phyloP scores from a whole-genome alignment of 2,888 invertebrate genomes.

The Dioctria rufipes region DNA sequence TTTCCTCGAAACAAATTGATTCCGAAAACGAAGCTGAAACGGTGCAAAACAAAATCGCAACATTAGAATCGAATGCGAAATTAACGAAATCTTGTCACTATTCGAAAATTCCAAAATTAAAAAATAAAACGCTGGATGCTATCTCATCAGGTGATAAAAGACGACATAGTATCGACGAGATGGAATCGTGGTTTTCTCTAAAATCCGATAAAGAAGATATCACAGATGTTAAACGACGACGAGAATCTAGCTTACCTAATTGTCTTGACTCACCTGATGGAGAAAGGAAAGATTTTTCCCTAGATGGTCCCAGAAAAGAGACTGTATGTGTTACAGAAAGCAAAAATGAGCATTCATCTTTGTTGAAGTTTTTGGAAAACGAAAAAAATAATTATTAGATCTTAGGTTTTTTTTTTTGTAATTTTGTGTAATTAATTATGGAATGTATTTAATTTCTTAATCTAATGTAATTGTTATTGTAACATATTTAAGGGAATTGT shows the following conservation, averaged over 20 bases:
- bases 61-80: constrained; percentile 13
- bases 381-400: constrained; percentile 23
- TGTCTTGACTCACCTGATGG: constrained; percentile 37
- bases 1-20: not conserved
- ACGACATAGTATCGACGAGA: constrained; percentile 60
- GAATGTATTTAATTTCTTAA: not conserved
- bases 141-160: constrained; percentile 48
- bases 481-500: constrained; percentile 28
- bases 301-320: not conserved
- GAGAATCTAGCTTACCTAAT: constrained; percentile 56
- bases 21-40: not conserved
- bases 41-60: constrained; percentile 18
- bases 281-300: not conserved
- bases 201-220: constrained; percentile 36
- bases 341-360: constrained; percentile 26
- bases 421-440: not conserved
- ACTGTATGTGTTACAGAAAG: not conserved
- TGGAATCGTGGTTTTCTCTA: constrained; percentile 60
- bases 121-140: constrained; percentile 41
- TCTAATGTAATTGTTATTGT: constrained; percentile 2
- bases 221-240: constrained; percentile 46
- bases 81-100: constrained; percentile 1
- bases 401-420: not conserved
- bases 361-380: constrained; percentile 41
- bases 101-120: constrained; percentile 48